These are phyloP conservation scores for Rhinatrema bivittatum DNA, from an alignment of 2,797 vertebrate species.

Conservation along the genomic window DNA sequence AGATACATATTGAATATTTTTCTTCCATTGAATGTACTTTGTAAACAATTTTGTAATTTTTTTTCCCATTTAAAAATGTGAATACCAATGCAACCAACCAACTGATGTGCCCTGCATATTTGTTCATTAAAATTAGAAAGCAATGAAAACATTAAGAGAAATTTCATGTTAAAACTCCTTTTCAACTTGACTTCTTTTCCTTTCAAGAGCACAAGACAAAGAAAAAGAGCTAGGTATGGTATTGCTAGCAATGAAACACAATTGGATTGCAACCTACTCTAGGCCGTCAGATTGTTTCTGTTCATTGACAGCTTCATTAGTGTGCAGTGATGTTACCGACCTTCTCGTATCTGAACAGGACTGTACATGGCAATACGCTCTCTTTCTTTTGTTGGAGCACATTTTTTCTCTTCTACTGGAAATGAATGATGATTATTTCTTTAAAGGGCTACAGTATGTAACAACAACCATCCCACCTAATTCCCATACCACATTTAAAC, in stretches of 20 bases:
- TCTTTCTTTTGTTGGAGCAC: conserved; percentile 43
- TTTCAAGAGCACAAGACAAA: conserved; percentile 26
- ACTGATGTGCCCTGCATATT: too few species aligned
- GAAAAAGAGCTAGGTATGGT: conserved; percentile 34
- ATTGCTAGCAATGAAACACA: conserved; percentile 34
- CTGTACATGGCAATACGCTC: conserved; percentile 51
- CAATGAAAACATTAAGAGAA: conserved; percentile 10
- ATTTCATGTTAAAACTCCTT: conserved; percentile 21
- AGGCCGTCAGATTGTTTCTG: conserved; percentile 40
- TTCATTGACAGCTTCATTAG: conserved; percentile 43
- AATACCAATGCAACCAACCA: too few species aligned
- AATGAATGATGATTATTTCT: conserved; percentile 62
- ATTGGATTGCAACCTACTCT: conserved; percentile 42
- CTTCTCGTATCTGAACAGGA: conserved; percentile 51
- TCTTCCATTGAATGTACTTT: too few species aligned
- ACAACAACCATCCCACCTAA: too few species aligned
- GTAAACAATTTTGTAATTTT: too few species aligned
- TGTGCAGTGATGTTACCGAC: conserved; percentile 33
- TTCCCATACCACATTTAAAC: too few species aligned
- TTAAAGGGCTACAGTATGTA: conserved; percentile 61
- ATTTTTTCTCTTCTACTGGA: conserved; percentile 46
- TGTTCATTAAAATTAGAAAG: too few species aligned
- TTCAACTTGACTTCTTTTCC: conserved; percentile 13
- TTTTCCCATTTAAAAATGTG: too few species aligned
- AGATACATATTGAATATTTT: too few species aligned